phyloP scores from a whole-genome alignment of 1,140 invertebrate genomes.

The Bombus pascuorum region DNA sequence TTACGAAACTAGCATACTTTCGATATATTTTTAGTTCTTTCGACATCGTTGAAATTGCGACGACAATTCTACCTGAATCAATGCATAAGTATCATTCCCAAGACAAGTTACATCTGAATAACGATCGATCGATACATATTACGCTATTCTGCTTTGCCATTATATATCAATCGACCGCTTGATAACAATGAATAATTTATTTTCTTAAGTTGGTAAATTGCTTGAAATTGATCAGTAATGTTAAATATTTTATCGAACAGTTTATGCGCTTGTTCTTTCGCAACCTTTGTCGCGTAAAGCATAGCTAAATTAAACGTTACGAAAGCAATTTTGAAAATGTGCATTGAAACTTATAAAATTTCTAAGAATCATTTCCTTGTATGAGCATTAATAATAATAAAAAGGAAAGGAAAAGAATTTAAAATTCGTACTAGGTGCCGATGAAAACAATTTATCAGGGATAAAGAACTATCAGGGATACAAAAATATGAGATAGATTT shows the following conservation, averaged over 20 bases:
- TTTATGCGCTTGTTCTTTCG: neutral
- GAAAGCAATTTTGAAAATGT: neutral
- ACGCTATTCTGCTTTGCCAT: neutral
- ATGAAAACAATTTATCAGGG: neutral
- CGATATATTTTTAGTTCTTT: conserved; percentile 4
- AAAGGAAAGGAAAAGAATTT: neutral
- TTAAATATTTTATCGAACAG: neutral
- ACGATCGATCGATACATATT: neutral
- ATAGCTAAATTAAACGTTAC: neutral
- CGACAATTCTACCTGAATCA: neutral
- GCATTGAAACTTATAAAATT: neutral
- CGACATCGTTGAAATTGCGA: neutral
- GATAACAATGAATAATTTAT: neutral
- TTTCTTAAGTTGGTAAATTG: neutral
- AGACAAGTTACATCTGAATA: neutral
- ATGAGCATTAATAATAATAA: neutral
- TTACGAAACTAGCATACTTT: conserved; percentile 1
- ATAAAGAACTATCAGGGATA: no score
- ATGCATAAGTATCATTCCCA: neutral
- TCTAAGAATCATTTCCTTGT: neutral
- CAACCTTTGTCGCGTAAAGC: neutral
- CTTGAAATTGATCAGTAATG: neutral
- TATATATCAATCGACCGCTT: neutral
- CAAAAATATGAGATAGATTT: neutral
- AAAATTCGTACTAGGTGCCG: neutral